Conservation (phyloP, 2,888 invertebrate genomes). For the Eristalis pertinax region DNA sequence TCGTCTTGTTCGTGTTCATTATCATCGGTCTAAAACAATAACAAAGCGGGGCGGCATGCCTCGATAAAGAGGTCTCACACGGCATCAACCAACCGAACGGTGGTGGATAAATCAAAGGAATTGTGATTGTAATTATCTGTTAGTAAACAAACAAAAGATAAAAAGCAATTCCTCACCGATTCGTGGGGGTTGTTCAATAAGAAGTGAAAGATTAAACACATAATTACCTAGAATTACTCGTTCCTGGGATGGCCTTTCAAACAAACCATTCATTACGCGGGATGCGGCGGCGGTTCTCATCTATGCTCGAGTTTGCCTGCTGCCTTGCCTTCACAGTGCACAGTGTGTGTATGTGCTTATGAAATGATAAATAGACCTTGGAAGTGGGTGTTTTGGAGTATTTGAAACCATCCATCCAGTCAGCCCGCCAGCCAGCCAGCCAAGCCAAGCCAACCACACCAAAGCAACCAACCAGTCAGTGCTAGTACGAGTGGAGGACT, state of each 20-base stretch:
- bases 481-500: slow-evolving; percentile 30
- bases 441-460: not conserved
- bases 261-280: slow-evolving; percentile 67
- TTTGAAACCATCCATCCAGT: slow-evolving; percentile 33
- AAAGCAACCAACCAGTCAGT: not conserved
- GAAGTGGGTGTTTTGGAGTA: slow-evolving; percentile 58
- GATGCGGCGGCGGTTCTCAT: slow-evolving; percentile 56
- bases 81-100: slow-evolving; percentile 17
- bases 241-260: slow-evolving; percentile 70
- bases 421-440: not conserved
- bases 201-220: slow-evolving; percentile 72
- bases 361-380: slow-evolving; percentile 70
- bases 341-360: slow-evolving; percentile 34
- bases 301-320: slow-evolving; percentile 12
- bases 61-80: slow-evolving; percentile 38
- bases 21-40: slow-evolving; percentile 68
- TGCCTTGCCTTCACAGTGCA: not conserved
- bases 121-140: slow-evolving; percentile 72
- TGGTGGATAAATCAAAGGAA: slow-evolving; percentile 70
- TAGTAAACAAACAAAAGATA: slow-evolving; percentile 73
- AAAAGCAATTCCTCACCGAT: slow-evolving; percentile 65
- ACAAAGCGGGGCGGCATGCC: slow-evolving; percentile 41
- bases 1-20: slow-evolving; percentile 37
- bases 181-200: slow-evolving; percentile 70
- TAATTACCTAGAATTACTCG: slow-evolving; percentile 72